Conservation (phyloP, 2,797 vertebrate genomes). For the Sebastes taczanowskii region DNA sequence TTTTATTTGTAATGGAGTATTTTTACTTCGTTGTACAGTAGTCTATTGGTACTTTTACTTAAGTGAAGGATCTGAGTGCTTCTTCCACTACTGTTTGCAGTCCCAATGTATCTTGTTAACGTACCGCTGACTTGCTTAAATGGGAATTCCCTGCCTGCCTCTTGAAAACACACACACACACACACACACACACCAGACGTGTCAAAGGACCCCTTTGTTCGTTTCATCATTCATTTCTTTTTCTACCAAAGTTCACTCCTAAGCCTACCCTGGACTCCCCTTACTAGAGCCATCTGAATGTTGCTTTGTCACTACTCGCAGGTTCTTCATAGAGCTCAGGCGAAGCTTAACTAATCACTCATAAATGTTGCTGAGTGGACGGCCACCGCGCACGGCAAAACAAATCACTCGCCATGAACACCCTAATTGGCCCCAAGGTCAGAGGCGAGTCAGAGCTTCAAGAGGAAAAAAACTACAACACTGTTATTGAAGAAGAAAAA, state of each 20-base stretch:
- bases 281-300: slow-evolving; percentile 69
- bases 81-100: slow-evolving; percentile 19
- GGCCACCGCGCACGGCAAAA: slow-evolving; percentile 63
- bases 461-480: slow-evolving; percentile 25
- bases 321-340: slow-evolving; percentile 74
- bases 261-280: slow-evolving; percentile 67
- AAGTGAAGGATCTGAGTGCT: slow-evolving; percentile 7
- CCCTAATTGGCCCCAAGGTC: slow-evolving; percentile 74
- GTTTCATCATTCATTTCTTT: slow-evolving; percentile 67
- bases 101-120: slow-evolving; percentile 53
- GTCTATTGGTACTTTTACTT: background rate
- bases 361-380: slow-evolving; percentile 79
- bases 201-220: slow-evolving; percentile 77
- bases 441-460: slow-evolving; percentile 40
- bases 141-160: slow-evolving; percentile 57
- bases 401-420: slow-evolving; percentile 68
- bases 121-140: slow-evolving; percentile 53
- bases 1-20: background rate
- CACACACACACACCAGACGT: slow-evolving; percentile 24
- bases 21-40: background rate
- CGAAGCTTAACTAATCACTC: slow-evolving; percentile 80
- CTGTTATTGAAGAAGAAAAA: background rate
- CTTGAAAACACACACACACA: slow-evolving; percentile 26
- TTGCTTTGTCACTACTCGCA: slow-evolving; percentile 74
- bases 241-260: slow-evolving; percentile 69